A percentile compares a stretch with the other conserved stretches of the same genome.
Evolutionary conservation across 1,140 invertebrate species (phyloP).

Genomic region (Lepidurus apus): DNA sequence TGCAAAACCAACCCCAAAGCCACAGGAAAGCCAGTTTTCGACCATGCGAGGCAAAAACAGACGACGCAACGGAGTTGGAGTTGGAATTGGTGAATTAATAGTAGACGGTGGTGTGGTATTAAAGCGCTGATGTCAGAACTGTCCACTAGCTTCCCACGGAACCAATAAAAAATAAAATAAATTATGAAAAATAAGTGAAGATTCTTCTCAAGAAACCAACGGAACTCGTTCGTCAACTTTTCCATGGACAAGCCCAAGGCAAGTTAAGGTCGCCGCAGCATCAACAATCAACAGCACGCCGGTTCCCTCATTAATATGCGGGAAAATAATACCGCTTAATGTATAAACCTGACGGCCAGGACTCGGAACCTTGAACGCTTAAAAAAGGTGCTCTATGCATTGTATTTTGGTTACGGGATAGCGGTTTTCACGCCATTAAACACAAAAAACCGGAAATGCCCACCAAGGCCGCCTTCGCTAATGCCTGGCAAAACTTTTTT

Average conservation of each 20-base stretch:
- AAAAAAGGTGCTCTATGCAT: too few species aligned
- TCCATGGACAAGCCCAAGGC: conserved; percentile 1
- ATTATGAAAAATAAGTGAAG: background rate
- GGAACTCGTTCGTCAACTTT: conserved; percentile 3
- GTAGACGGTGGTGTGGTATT: background rate
- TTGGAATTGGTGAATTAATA: background rate
- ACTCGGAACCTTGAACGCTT: too few species aligned
- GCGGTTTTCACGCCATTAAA: conserved; percentile 9
- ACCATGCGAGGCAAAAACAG: too few species aligned
- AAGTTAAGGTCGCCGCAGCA: background rate
- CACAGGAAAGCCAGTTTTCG: too few species aligned
- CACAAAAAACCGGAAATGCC: background rate
- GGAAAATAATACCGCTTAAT: background rate
- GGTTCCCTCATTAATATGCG: background rate
- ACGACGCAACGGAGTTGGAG: too few species aligned
- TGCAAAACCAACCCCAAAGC: too few species aligned
- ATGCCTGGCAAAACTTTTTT: background rate
- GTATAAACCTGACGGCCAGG: too few species aligned
- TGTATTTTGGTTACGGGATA: background rate
- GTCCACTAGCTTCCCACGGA: background rate
- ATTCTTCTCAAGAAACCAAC: conserved; percentile 7
- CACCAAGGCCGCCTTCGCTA: background rate
- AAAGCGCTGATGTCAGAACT: conserved; percentile 10
- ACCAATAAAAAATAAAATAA: background rate
- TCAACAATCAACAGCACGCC: conserved; percentile 10